Percentiles rank a stretch among this genome's conserved stretches.
Evolutionary conservation across 2,888 invertebrate species (phyloP).

Genomic region (Sisyra nigra): DNA sequence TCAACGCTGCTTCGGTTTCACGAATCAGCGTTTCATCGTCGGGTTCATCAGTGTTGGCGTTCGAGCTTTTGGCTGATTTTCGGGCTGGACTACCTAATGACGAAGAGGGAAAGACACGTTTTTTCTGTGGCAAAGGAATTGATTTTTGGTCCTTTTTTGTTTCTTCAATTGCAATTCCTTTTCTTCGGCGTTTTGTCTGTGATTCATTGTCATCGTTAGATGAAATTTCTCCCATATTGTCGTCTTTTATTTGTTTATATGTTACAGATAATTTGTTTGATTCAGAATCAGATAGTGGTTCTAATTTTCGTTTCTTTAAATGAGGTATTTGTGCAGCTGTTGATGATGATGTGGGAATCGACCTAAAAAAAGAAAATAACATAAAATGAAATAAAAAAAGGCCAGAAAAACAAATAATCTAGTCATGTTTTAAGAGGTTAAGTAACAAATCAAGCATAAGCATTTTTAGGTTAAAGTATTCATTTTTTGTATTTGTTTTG

Average conservation of each 20-base stretch:
- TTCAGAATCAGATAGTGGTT: constrained; percentile 29
- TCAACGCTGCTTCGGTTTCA: constrained; percentile 76
- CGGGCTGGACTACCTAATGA: constrained; percentile 21
- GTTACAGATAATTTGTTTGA: constrained; percentile 13
- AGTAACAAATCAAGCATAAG: no score
- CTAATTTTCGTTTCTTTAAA: constrained; percentile 54
- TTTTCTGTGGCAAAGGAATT: constrained; percentile 39
- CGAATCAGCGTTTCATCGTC: constrained; percentile 73
- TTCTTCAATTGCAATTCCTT: constrained; percentile 21
- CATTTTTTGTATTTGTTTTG: no score
- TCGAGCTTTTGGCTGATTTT: constrained; percentile 16
- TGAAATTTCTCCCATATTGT: constrained; percentile 17
- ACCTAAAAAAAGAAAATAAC: constrained; percentile 6
- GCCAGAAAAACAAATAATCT: no score
- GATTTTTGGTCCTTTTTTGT: constrained; percentile 23
- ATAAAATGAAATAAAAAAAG: no score
- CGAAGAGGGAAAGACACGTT: constrained; percentile 30
- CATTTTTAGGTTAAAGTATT: no score
- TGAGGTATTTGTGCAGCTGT: constrained; percentile 26
- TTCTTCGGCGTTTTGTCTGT: constrained; percentile 29
- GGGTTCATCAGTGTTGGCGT: constrained; percentile 21
- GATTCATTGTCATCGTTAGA: constrained; percentile 21
- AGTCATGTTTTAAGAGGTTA: no score
- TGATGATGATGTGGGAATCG: constrained; percentile 7
- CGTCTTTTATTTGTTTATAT: constrained; percentile 15